Conservation (phyloP, 2,113 vertebrate genomes). For the Eublepharis macularius region DNA sequence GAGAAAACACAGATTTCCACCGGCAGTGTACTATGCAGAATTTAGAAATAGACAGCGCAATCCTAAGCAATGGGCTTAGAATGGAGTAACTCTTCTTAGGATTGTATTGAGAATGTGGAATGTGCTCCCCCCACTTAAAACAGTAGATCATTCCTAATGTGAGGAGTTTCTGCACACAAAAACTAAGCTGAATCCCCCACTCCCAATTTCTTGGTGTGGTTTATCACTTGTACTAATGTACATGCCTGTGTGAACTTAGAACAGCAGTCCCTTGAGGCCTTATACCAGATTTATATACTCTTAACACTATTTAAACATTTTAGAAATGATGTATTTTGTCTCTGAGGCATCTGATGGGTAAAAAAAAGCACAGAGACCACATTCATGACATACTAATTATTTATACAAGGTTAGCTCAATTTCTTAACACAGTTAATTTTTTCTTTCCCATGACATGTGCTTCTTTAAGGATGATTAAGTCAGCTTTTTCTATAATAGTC, state of each 20-base stretch:
- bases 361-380: constrained; percentile 1
- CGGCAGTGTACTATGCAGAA: rapidly evolving
- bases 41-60: background rate
- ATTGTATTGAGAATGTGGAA: background rate
- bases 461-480: background rate
- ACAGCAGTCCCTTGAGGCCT: constrained; percentile 37
- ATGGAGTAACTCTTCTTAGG: too few relatives aligned
- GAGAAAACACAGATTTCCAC: background rate
- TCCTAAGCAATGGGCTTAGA: too few relatives aligned
- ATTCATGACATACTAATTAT: background rate
- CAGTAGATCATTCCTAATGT: background rate
- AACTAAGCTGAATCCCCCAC: background rate
- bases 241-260: constrained; percentile 34
- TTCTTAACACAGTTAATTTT: background rate
- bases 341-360: constrained; percentile 16
- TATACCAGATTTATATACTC: constrained; percentile 38
- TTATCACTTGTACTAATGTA: constrained; percentile 39
- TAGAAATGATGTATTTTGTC: background rate
- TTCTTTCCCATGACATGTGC: background rate
- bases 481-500: background rate
- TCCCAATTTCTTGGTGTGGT: background rate
- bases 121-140: background rate
- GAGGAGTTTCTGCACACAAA: background rate
- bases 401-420: background rate
- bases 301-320: constrained; percentile 47